Percentiles rank a stretch among this genome's conserved stretches.
Conservation (phyloP, 2,113 vertebrate genomes). For the Clarias gariepinus region DNA sequence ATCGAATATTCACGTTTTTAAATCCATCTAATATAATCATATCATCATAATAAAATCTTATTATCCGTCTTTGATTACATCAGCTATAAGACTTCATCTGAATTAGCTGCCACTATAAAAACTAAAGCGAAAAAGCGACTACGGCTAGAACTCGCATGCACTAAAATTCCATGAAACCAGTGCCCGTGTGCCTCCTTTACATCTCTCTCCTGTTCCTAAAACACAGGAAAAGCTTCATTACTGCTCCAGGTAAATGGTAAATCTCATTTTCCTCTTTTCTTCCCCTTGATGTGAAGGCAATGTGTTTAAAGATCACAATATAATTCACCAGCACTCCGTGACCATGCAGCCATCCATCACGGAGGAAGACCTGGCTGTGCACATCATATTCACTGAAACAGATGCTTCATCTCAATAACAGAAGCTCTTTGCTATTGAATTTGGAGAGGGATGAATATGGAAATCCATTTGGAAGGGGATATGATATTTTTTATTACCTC, state of each 20-base stretch:
- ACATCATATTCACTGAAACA: conserved; percentile 50
- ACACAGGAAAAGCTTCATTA: conserved; percentile 14
- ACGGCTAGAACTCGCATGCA: background rate
- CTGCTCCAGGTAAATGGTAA: conserved; percentile 18
- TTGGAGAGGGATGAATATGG: conserved; percentile 53
- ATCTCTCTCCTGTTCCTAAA: conserved; percentile 37
- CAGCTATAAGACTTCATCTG: background rate
- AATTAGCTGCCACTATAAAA: background rate
- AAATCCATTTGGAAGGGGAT: conserved; percentile 55
- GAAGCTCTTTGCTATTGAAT: conserved; percentile 34
- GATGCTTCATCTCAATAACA: conserved; percentile 57
- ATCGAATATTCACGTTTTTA: background rate
- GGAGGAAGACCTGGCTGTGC: conserved; percentile 27
- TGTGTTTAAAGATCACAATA: conserved; percentile 47
- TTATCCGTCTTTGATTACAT: background rate
- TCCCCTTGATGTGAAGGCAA: conserved; percentile 34
- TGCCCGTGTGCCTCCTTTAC: conserved; percentile 24
- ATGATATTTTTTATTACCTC: conserved; percentile 48
- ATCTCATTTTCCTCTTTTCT: conserved; percentile 26
- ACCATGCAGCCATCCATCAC: conserved; percentile 49
- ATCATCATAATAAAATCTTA: too few species aligned
- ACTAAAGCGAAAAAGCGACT: background rate
- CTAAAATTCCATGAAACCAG: background rate
- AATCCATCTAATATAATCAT: too few species aligned
- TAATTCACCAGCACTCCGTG: conserved; percentile 39